Conservation (phyloP, 2,113 vertebrate genomes). For the Pimephales promelas region DNA sequence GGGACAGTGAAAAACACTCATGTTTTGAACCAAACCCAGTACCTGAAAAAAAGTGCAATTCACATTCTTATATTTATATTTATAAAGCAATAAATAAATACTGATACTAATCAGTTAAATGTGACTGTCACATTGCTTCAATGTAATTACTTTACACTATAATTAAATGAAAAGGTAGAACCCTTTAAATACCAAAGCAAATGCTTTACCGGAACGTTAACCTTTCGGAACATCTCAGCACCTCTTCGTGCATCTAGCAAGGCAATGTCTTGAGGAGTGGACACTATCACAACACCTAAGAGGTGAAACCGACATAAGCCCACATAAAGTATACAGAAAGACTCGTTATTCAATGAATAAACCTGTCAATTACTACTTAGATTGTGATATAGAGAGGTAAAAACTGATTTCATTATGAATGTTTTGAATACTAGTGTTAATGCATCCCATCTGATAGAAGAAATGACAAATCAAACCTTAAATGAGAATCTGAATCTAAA, state of each 20-base stretch:
- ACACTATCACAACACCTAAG: constrained; percentile 93
- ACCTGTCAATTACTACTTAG: background rate
- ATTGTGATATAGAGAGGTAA: background rate
- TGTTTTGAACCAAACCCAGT: constrained; percentile 94
- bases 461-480: background rate
- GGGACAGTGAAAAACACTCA: constrained; percentile 97
- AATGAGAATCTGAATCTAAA: background rate
- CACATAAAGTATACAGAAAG: background rate
- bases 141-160: background rate
- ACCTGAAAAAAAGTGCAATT: constrained; percentile 82
- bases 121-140: background rate
- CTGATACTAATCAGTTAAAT: too few relatives aligned
- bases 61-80: background rate
- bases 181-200: background rate
- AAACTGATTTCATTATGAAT: background rate
- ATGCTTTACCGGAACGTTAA: constrained; percentile 88
- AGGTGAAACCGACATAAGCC: background rate
- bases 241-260: constrained; percentile 89
- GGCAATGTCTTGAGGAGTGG: constrained; percentile 94
- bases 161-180: background rate
- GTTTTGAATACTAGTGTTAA: background rate
- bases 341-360: background rate
- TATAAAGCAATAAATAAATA: background rate
- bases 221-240: constrained; percentile 96
- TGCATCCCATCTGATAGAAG: background rate